A percentile compares a stretch with the other conserved stretches of the same genome.
Evolutionary conservation across 1,140 invertebrate species (phyloP).

Genomic region (Ceratosolen fusciceps): DNA sequence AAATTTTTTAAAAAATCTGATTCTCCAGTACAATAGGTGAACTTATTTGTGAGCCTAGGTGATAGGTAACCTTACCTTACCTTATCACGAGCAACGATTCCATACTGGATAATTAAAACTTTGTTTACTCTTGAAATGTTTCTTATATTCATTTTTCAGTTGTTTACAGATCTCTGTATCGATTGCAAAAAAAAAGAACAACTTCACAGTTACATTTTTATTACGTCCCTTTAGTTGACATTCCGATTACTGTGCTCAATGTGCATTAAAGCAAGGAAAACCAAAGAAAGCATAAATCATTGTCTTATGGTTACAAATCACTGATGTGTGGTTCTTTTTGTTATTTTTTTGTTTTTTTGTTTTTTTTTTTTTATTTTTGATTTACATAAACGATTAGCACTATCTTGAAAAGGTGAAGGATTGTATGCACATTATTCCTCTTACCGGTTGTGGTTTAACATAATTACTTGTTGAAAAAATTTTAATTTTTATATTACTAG

Average conservation of each 20-base stretch:
- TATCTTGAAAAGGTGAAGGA: slow-evolving; percentile 50
- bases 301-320: slow-evolving; percentile 20
- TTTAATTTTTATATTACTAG: slow-evolving; percentile 16
- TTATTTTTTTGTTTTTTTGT: no score
- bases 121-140: no score
- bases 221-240: slow-evolving; percentile 17
- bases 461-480: slow-evolving; percentile 9
- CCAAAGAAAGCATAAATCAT: not conserved
- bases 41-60: not conserved
- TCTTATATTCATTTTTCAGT: not conserved
- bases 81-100: no score
- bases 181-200: not conserved
- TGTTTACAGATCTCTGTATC: slow-evolving; percentile 23
- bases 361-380: no score
- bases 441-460: slow-evolving; percentile 55
- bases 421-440: slow-evolving; percentile 44
- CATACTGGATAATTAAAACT: no score
- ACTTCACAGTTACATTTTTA: not conserved
- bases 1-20: not conserved
- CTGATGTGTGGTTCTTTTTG: not conserved
- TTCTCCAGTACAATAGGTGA: not conserved
- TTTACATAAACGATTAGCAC: slow-evolving; percentile 37
- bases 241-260: not conserved
- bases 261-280: not conserved
- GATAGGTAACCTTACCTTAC: not conserved